These are phyloP conservation scores for Oscheius sp. DNA, from an alignment of 2,888 invertebrate genomes.

Conservation along the genomic window DNA sequence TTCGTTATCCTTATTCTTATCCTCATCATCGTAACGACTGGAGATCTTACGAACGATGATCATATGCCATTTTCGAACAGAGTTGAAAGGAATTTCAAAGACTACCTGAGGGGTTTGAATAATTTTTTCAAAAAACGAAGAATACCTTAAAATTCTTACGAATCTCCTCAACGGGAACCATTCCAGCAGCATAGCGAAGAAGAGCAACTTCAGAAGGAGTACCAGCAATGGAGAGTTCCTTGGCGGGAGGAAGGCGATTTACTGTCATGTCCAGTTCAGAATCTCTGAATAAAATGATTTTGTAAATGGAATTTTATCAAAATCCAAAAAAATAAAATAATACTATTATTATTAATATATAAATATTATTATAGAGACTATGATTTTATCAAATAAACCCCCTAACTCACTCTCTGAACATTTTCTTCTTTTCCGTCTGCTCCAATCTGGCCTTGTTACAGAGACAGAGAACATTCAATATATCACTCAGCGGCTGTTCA, in stretches of 20 bases:
- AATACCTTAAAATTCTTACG: constrained; percentile 33
- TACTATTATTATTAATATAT: not conserved
- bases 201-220: constrained; percentile 54
- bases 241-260: constrained; percentile 35
- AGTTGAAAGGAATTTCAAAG: constrained; percentile 44
- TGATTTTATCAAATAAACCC: not conserved
- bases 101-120: constrained; percentile 45
- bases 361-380: not conserved
- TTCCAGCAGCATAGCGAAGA: constrained; percentile 43
- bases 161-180: constrained; percentile 41
- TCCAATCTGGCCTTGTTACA: constrained; percentile 55
- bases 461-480: constrained; percentile 49
- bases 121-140: not conserved
- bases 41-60: constrained; percentile 41
- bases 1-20: constrained; percentile 34
- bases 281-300: constrained; percentile 34
- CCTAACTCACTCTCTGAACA: constrained; percentile 34
- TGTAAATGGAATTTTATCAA: not conserved
- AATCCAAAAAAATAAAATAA: not conserved
- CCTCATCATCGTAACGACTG: constrained; percentile 21
- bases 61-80: constrained; percentile 58
- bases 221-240: constrained; percentile 34
- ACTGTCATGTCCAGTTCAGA: constrained; percentile 43
- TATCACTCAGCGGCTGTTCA: constrained; percentile 46
- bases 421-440: constrained; percentile 35